Base-by-base conservation (phyloP, 1,140 invertebrate species). In the Drosophila mauritiana region DNA sequence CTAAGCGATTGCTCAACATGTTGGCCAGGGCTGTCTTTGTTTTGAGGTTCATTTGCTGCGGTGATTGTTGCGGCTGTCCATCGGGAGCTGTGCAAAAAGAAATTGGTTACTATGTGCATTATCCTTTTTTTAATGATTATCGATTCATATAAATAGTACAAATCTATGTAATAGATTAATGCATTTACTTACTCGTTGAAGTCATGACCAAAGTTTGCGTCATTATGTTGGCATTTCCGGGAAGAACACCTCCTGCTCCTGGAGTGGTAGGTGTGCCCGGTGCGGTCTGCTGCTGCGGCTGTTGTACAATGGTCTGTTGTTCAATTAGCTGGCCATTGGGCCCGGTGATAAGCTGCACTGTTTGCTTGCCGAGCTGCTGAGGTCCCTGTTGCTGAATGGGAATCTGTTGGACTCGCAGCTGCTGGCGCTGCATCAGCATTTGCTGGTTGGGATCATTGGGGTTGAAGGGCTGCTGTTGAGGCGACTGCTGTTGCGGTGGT, bases 11-110 rank as follows among this genome's bases (percentile, higher is more conserved):
- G 78, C 96, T 98, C 49, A 99, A 93, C 96, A 99, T 97, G 92
- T 98, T 98, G 7, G 98, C 98, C 20, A 99, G 93, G 0, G 98
- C 98, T 1, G 98, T 98, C 94, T 99, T 99, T 6, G 98, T 98
- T 92, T 98, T 98, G 0, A 97, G 95, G 90, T 97, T 98, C 36
- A 98, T 92, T 53, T 91, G 92, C 64, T 92, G 92, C 20, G 84
- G 91, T 5, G 85, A 80, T 55, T 92, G 92, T 55, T 86, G 84
- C 20, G 75, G 61, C 53, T 93, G 93, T 15, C 83, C 80, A 72
- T 90, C 91, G 6, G 67, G 63, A 52, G 52, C 78, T 75, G 31
- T 12, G 2, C 36, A 15, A 2, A 2, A 5, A 5, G 40, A 1
- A n/a, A 15, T 0, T 20, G 17, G 39, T 2, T 31, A 3, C 2